Conservation (phyloP, 2,797 vertebrate species). For the Acridotheres tristis region DNA sequence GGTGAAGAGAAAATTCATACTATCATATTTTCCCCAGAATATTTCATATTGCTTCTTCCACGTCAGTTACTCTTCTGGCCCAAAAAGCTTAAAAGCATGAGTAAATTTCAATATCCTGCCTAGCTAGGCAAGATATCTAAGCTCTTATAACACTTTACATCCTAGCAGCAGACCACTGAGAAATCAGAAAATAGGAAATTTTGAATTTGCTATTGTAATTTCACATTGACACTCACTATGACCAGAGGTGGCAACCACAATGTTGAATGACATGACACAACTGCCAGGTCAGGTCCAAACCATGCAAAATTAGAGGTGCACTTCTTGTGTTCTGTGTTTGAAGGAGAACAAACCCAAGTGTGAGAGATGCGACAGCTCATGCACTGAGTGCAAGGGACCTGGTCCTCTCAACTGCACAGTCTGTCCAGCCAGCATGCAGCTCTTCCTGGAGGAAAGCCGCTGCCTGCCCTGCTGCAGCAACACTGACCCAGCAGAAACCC, state of each 20-base stretch:
- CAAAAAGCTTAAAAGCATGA: background rate
- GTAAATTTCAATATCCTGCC: background rate
- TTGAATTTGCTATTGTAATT: background rate
- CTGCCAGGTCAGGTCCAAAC: background rate
- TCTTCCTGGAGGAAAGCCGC: conserved; percentile 81
- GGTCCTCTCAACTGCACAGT: conserved; percentile 82
- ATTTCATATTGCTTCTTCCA: background rate
- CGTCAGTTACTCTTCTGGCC: background rate
- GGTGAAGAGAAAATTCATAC: background rate
- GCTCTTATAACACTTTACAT: background rate
- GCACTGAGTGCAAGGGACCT: conserved; percentile 86
- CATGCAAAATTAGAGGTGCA: background rate
- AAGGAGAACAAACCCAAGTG: conserved; percentile 75
- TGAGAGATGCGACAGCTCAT: conserved; percentile 81
- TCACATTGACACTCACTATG: background rate
- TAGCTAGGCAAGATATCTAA: background rate
- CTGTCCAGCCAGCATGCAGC: conserved; percentile 76
- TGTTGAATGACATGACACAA: background rate
- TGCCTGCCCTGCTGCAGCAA: conserved; percentile 86
- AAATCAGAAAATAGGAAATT: background rate
- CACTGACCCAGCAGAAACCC: background rate
- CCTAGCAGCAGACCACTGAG: background rate
- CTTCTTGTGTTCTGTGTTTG: conserved; percentile 23
- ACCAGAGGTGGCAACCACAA: background rate
- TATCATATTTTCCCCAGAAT: background rate